A percentile compares a stretch with the other conserved stretches of the same genome.
Conservation (phyloP, 2,113 vertebrate genomes). For the Cnemophilus loriae region DNA sequence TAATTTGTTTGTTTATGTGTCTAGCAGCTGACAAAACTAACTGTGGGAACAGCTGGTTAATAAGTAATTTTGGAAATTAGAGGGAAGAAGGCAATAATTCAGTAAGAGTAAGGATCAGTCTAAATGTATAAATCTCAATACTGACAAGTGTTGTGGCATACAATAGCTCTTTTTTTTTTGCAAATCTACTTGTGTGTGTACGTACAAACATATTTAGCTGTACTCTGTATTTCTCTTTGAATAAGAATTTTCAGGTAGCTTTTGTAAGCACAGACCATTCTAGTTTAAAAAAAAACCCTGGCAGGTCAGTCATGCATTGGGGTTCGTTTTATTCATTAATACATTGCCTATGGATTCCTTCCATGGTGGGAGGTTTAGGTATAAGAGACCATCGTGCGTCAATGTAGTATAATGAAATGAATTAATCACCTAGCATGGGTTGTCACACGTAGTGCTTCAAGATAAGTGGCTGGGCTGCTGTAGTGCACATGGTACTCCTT, state of each 20-base stretch:
- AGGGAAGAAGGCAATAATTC: not conserved
- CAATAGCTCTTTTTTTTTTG: not conserved
- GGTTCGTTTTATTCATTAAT: not conserved
- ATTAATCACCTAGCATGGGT: not conserved
- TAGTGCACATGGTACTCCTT: not conserved
- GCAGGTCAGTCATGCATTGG: not conserved
- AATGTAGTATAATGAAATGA: not conserved
- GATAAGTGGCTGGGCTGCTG: not conserved
- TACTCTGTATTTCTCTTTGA: not conserved
- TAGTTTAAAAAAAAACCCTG: not conserved
- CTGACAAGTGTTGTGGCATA: not conserved
- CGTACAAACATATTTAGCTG: not conserved
- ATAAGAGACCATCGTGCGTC: rapidly evolving
- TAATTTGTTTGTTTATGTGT: slow-evolving; percentile 64
- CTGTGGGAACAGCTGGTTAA: slow-evolving; percentile 46
- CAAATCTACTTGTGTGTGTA: not conserved
- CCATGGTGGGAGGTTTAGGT: not conserved
- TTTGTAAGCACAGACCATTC: not conserved
- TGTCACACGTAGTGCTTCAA: not conserved
- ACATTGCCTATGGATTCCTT: not conserved
- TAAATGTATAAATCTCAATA: not conserved
- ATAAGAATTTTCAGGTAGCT: not conserved
- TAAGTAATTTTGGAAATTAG: slow-evolving; percentile 57
- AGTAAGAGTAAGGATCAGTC: not conserved
- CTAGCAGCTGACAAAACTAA: slow-evolving; percentile 44